Conservation (phyloP, 2,113 vertebrate genomes). For the Elephantulus edwardii region DNA sequence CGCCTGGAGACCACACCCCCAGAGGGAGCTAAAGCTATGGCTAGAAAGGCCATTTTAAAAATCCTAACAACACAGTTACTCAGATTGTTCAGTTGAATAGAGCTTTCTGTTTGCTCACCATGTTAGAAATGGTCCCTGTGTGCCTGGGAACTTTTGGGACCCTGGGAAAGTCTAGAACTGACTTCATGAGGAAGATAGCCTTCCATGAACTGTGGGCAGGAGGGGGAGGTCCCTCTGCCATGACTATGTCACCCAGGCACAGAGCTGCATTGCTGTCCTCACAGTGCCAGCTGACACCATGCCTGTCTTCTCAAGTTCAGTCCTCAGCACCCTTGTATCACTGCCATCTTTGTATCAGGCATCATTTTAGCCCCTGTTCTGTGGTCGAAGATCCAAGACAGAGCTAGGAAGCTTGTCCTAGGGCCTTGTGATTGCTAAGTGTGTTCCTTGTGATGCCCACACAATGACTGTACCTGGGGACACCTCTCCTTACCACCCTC, state of each 20-base stretch:
- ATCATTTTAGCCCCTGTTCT: too few species aligned
- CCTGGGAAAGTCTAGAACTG: neutral
- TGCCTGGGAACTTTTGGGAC: neutral
- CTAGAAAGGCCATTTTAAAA: too few species aligned
- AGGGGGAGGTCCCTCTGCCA: too few species aligned
- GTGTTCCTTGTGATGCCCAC: too few species aligned
- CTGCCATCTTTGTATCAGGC: too few species aligned
- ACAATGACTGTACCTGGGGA: too few species aligned
- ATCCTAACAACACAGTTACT: too few species aligned
- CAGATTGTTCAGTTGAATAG: neutral
- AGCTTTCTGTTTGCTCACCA: neutral
- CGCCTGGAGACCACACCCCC: too few species aligned
- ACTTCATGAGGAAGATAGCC: neutral
- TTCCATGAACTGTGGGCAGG: neutral
- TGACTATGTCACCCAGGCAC: neutral
- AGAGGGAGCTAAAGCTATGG: too few species aligned
- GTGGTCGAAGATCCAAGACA: neutral
- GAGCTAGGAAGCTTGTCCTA: neutral
- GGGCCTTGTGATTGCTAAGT: neutral
- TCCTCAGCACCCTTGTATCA: neutral
- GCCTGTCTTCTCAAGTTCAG: fast-evolving
- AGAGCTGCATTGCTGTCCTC: neutral
- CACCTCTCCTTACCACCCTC: too few species aligned
- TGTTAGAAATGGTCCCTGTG: neutral
- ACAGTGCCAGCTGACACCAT: neutral